Evolutionary conservation across 2,797 vertebrate species (phyloP).

Genomic region (Coendou prehensilis): DNA sequence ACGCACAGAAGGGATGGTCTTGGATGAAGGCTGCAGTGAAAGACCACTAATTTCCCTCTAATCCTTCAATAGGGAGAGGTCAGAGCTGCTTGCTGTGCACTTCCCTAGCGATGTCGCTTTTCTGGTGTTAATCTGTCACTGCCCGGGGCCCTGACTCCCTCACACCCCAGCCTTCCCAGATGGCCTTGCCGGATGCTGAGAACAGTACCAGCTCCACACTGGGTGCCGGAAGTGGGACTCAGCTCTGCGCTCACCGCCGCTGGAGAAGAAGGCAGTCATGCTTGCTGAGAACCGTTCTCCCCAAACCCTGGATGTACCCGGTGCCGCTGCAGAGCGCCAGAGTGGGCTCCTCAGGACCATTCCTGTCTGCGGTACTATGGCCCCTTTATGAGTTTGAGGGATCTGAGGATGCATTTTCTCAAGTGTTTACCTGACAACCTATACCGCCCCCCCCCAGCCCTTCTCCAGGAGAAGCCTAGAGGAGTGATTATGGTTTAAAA

Average conservation of each 20-base stretch:
- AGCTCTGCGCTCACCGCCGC: neutral
- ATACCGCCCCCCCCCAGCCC: neutral
- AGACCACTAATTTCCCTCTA: constrained; percentile 54
- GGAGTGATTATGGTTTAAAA: constrained; percentile 80
- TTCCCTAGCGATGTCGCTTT: constrained; percentile 23
- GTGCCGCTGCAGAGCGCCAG: fast-evolving
- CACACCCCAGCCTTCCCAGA: neutral
- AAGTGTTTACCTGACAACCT: constrained; percentile 58
- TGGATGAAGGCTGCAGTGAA: constrained; percentile 4
- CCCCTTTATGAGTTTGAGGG: neutral
- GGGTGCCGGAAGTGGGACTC: neutral
- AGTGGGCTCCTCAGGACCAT: fast-evolving
- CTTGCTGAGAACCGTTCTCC: neutral
- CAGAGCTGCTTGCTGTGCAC: constrained; percentile 48
- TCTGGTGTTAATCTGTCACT: constrained; percentile 55
- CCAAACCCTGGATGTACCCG: neutral
- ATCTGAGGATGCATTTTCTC: constrained; percentile 46
- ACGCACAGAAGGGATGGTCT: neutral
- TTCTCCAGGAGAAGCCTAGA: constrained; percentile 69
- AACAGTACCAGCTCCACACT: neutral
- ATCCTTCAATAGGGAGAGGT: constrained; percentile 66
- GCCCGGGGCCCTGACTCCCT: neutral
- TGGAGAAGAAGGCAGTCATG: neutral
- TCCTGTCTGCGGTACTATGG: neutral
- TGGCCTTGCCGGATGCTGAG: neutral